A percentile compares a stretch with the other conserved stretches of the same genome.
phyloP scores from a whole-genome alignment of 2,113 vertebrate genomes.

The Pongo abelii region DNA sequence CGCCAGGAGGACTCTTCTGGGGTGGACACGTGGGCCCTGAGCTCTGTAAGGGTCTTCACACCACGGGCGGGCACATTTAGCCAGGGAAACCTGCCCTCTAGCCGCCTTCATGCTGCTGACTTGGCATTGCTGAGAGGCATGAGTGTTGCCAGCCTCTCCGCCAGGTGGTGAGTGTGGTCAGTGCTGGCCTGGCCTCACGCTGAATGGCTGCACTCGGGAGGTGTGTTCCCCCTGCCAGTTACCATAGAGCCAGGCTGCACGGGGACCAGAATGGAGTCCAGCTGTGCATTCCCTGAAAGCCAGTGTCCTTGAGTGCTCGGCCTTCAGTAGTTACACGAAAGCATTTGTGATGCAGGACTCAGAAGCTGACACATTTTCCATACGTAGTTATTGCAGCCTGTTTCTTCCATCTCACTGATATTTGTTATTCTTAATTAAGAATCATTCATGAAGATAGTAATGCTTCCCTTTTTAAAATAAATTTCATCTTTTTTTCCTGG shows the following conservation, averaged over 20 bases:
- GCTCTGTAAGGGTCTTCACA: not conserved
- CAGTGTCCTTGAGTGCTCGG: not conserved
- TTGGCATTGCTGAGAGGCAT: not conserved
- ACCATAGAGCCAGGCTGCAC: fast-evolving
- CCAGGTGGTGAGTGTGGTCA: too few species aligned
- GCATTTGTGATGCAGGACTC: fast-evolving
- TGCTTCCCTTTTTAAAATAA: constrained; percentile 64
- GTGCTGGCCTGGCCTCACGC: not conserved
- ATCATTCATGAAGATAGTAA: not conserved
- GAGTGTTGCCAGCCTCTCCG: not conserved
- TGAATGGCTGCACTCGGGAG: too few species aligned
- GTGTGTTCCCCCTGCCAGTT: fast-evolving
- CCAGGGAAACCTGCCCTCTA: fast-evolving
- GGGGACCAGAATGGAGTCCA: not conserved
- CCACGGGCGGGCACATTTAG: fast-evolving
- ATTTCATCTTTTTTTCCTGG: constrained; percentile 85
- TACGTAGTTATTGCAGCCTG: fast-evolving
- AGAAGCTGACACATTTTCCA: not conserved
- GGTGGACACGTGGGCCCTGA: not conserved
- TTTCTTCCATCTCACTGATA: not conserved
- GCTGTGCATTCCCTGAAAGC: fast-evolving
- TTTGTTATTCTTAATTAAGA: not conserved
- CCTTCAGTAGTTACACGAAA: not conserved
- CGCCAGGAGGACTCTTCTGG: too few species aligned
- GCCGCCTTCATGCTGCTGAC: fast-evolving